phyloP scores from a whole-genome alignment of 2,113 vertebrate genomes.

The Chloroceryle aenea region DNA sequence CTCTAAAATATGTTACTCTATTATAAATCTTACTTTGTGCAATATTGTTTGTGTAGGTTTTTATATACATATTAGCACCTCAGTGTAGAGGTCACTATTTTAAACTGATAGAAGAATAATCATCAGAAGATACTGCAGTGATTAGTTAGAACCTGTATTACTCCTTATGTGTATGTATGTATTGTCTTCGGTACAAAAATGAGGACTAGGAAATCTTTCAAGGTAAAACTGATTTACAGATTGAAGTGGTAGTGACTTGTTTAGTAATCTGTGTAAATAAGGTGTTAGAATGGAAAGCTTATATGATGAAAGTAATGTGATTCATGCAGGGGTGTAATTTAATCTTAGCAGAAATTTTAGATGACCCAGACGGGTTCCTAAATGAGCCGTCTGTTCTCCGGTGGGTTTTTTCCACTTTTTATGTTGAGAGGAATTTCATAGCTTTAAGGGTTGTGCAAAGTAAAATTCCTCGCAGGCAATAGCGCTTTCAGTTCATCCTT shows the following conservation, averaged over 20 bases:
- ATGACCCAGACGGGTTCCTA: conserved; percentile 67
- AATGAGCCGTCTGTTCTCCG: conserved; percentile 63
- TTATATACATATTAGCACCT: conserved; percentile 83
- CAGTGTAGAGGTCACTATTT: conserved; percentile 82
- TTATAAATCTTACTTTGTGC: conserved; percentile 87
- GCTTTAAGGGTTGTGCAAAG: conserved; percentile 82
- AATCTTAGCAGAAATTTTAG: conserved; percentile 80
- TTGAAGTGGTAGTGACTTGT: conserved; percentile 81
- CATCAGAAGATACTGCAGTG: conserved; percentile 83
- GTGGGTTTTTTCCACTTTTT: conserved; percentile 71
- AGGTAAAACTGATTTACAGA: conserved; percentile 82
- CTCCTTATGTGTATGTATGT: conserved; percentile 83
- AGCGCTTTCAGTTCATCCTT: conserved; percentile 62
- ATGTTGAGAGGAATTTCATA: conserved; percentile 82
- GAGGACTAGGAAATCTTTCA: conserved; percentile 82
- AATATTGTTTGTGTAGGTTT: conserved; percentile 87
- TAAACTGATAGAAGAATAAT: conserved; percentile 82
- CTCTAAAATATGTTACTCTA: conserved; percentile 83
- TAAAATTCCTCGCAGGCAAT: conserved; percentile 83
- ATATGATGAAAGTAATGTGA: conserved; percentile 79
- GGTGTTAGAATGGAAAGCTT: conserved; percentile 80
- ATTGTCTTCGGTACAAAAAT: conserved; percentile 80
- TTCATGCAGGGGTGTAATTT: conserved; percentile 80
- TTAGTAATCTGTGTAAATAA: conserved; percentile 87
- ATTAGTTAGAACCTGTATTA: conserved; percentile 85